Percentiles rank a stretch among this genome's conserved stretches.
Evolutionary conservation across 2,113 vertebrate genomes (phyloP).

Genomic region (Psilopogon haemacephalus): DNA sequence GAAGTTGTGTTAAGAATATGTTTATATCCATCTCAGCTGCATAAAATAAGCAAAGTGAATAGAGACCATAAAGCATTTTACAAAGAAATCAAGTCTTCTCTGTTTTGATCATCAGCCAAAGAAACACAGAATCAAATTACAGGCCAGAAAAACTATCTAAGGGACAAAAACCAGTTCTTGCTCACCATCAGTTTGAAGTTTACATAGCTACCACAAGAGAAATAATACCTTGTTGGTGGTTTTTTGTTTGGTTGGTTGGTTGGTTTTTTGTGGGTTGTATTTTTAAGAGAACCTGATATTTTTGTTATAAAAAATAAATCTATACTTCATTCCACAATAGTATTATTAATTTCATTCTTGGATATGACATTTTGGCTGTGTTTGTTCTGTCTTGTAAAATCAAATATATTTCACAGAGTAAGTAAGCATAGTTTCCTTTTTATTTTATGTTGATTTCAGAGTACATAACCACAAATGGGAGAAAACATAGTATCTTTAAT

Average conservation of each 20-base stretch:
- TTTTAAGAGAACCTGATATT: not conserved
- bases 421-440: not conserved
- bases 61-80: not conserved
- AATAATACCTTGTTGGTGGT: not conserved
- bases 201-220: not conserved
- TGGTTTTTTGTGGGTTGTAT: too few species aligned
- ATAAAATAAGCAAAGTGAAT: not conserved
- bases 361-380: not conserved
- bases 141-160: not conserved
- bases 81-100: not conserved
- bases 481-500: not conserved
- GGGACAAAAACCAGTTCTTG: not conserved
- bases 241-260: too few species aligned
- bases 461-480: not conserved
- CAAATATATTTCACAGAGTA: not conserved
- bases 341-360: not conserved
- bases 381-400: not conserved
- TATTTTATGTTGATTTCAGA: not conserved
- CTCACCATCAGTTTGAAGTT: not conserved
- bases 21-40: not conserved
- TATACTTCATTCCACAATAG: not conserved
- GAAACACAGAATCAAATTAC: not conserved
- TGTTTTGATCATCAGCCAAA: not conserved
- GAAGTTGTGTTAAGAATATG: not conserved
- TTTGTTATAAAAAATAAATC: not conserved